Evolutionary conservation across 2,888 invertebrate species (phyloP).

Genomic region (Exephanes ischioxanthus): DNA sequence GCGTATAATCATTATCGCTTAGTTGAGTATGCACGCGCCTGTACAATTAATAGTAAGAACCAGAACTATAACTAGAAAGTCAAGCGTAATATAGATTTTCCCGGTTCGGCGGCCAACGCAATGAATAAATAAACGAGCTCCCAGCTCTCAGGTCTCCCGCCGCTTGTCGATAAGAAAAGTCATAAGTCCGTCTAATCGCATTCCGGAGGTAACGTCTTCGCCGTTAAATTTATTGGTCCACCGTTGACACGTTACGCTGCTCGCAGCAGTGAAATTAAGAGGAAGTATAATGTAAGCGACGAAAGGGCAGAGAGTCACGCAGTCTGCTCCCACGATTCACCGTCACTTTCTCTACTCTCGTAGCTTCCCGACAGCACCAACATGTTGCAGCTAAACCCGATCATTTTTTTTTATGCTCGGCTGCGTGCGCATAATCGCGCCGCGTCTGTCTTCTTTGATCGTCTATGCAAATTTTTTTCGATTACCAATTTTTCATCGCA

Average conservation of each 20-base stretch:
- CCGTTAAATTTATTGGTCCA: constrained; percentile 17
- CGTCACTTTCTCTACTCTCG: constrained; percentile 68
- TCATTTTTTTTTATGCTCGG: neutral
- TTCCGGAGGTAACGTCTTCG: constrained; percentile 10
- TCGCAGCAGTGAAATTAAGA: neutral
- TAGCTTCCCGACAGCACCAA: constrained; percentile 23
- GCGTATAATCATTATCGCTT: neutral
- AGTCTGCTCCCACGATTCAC: constrained; percentile 66
- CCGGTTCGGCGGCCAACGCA: constrained; percentile 12
- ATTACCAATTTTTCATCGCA: neutral
- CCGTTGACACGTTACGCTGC: constrained; percentile 7
- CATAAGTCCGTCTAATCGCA: neutral
- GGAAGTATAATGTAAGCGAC: constrained; percentile 23
- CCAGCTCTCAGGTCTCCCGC: constrained; percentile 8
- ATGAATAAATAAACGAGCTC: constrained; percentile 14
- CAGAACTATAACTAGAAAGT: constrained; percentile 42
- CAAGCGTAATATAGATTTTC: constrained; percentile 30
- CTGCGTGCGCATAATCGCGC: neutral
- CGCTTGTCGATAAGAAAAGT: constrained; percentile 25
- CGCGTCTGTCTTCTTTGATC: neutral
- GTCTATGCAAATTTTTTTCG: neutral
- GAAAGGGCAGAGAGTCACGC: constrained; percentile 57
- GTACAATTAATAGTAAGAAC: constrained; percentile 22
- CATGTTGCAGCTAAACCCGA: neutral
- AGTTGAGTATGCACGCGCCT: constrained; percentile 17